phyloP scores from a whole-genome alignment of 92 coral and sea anemone genomes.

The Porites lobata region DNA sequence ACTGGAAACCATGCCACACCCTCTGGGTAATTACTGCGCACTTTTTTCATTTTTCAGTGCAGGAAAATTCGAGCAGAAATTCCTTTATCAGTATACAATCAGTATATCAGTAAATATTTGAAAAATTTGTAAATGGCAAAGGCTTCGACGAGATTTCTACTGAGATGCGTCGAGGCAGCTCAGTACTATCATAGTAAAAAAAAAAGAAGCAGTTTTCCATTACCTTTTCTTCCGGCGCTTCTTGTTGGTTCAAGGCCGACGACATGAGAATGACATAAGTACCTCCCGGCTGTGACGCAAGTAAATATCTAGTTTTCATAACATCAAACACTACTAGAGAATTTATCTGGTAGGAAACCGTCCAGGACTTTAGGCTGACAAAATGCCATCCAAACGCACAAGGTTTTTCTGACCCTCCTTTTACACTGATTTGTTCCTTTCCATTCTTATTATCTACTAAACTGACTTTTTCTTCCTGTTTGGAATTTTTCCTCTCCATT shows the following conservation, averaged over 20 bases:
- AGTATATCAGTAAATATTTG: too few relatives aligned
- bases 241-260: constrained; percentile 2
- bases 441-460: background rate
- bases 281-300: constrained; percentile 98
- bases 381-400: constrained; percentile 33
- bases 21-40: too few relatives aligned
- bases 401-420: background rate
- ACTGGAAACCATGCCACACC: too few relatives aligned
- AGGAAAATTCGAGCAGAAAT: too few relatives aligned
- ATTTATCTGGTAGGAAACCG: constrained; percentile 83
- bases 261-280: constrained; percentile 74
- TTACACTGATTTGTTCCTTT: background rate
- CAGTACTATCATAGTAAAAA: too few relatives aligned
- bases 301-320: constrained; percentile 67
- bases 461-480: constrained; percentile 2
- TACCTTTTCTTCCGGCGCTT: constrained; percentile 31
- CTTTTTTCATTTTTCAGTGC: too few relatives aligned
- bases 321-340: constrained; percentile 82
- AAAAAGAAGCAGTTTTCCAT: background rate
- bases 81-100: too few relatives aligned
- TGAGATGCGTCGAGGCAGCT: too few relatives aligned
- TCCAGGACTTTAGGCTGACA: constrained; percentile 76
- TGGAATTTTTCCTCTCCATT: background rate
- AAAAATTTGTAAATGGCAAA: too few relatives aligned
- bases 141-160: too few relatives aligned